These are phyloP conservation scores for Tragulus kanchil DNA, from an alignment of 2,113 vertebrate species.

Conservation along the genomic window DNA sequence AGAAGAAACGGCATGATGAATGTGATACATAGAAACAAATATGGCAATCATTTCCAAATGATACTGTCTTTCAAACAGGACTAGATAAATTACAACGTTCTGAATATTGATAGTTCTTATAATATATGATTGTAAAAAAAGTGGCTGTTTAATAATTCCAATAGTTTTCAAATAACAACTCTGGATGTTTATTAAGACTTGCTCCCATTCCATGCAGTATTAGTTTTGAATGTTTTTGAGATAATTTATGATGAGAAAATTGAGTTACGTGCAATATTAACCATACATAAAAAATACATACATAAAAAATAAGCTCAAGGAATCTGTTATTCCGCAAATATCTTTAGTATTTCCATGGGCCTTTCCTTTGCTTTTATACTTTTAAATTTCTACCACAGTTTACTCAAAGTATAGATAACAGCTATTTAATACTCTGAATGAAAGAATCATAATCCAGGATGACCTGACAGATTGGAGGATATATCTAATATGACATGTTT, in stretches of 20 bases:
- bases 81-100: neutral
- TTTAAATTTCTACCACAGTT: neutral
- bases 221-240: neutral
- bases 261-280: neutral
- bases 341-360: neutral
- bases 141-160: neutral
- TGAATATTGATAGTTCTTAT: neutral
- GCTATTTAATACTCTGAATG: neutral
- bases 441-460: neutral
- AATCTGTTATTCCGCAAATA: neutral
- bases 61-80: neutral
- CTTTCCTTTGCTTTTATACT: neutral
- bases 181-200: neutral
- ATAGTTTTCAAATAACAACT: neutral
- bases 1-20: neutral
- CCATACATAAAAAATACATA: neutral
- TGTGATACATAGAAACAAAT: neutral
- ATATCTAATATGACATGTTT: neutral
- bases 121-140: neutral
- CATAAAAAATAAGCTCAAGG: neutral
- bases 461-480: neutral
- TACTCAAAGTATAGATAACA: neutral
- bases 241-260: neutral
- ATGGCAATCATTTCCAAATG: neutral
- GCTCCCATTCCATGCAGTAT: rapidly evolving